Conservation (phyloP, 2,797 vertebrate genomes). For the Sparus aurata region DNA sequence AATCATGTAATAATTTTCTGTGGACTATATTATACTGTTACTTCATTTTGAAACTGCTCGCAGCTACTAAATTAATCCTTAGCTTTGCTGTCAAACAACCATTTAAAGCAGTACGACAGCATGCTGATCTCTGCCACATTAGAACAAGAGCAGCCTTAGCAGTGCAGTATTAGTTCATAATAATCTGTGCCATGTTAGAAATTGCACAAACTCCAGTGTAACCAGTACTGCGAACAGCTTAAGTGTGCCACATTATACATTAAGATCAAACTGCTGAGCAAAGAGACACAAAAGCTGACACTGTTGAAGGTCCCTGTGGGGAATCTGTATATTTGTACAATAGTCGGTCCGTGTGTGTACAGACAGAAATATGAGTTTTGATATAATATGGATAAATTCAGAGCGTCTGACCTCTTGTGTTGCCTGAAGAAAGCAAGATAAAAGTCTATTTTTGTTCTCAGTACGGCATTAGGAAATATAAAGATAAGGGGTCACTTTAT, state of each 20-base stretch:
- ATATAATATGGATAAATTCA: constrained; percentile 42
- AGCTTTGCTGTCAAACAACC: constrained; percentile 36
- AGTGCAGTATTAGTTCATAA: constrained; percentile 52
- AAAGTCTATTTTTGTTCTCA: constrained; percentile 66
- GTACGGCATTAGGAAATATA: not conserved
- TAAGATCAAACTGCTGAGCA: constrained; percentile 12
- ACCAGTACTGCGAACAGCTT: constrained; percentile 21
- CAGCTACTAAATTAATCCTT: constrained; percentile 42
- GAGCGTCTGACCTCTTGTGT: constrained; percentile 10
- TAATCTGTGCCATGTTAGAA: constrained; percentile 54
- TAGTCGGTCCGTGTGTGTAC: constrained; percentile 50
- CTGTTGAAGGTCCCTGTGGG: not conserved
- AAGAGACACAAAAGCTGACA: constrained; percentile 5
- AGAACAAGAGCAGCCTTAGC: constrained; percentile 11
- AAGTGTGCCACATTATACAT: constrained; percentile 22
- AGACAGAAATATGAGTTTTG: constrained; percentile 58
- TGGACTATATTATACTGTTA: constrained; percentile 30
- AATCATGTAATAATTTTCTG: constrained; percentile 28
- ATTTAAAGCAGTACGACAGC: constrained; percentile 31
- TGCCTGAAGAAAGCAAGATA: constrained; percentile 32
- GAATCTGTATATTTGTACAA: constrained; percentile 77
- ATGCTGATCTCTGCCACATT: constrained; percentile 20
- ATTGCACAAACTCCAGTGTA: constrained; percentile 25
- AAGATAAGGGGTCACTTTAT: constrained; percentile 11
- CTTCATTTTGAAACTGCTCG: constrained; percentile 33